Base-by-base conservation (phyloP, 2,888 invertebrate genomes). In the Acanthoscelides obtectus region DNA sequence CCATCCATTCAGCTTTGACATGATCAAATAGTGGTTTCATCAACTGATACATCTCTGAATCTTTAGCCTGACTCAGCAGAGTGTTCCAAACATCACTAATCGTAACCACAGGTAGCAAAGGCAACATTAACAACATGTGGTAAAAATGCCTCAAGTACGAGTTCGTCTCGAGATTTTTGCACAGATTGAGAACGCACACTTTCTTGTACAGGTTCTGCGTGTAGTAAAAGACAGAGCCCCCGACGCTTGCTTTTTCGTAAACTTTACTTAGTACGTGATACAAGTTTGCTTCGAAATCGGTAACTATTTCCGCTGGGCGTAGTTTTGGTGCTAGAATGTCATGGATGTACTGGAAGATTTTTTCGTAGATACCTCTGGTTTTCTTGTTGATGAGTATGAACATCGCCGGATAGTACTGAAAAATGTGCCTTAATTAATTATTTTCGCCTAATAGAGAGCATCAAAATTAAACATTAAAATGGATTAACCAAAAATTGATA, bases 71-170 rank as follows among this genome's bases (percentile, higher is more conserved):
- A 2, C 78, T 73, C 74, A 83, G 80, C 20, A 85, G 82, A 70
- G 83, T 84, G 25, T 79, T 79, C 20, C 84, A 76, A 3, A 81
- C 84, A 70, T 84, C 84, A n/a, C 78, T 22, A 64, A 85, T 84
- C 1, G 84, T 84, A 69, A 84, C 83, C 0, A 83, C 83, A 0
- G 85, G 85, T n/a, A 85, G 75, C 65, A 85, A 74, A 0, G 85
- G 85, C 20, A 85, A 74, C 84, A 85, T 85, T 17, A 85, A 70
- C 17, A 85, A 70, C 84, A 84, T 84, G 76, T 85, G 83, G 72
- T 84, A 85, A 19, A 85, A 78, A 70, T 81, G 84, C 17, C 83
- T 75, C 73, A 84, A 84, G 71, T 79, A 81, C 0, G 83, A 79
- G 65, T 84, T 83, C 0, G 81, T 79, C 73, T 85, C 85, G 22